Evolutionary conservation across 2,113 vertebrate genomes (phyloP).

Genomic region (Hemiprocne comata): DNA sequence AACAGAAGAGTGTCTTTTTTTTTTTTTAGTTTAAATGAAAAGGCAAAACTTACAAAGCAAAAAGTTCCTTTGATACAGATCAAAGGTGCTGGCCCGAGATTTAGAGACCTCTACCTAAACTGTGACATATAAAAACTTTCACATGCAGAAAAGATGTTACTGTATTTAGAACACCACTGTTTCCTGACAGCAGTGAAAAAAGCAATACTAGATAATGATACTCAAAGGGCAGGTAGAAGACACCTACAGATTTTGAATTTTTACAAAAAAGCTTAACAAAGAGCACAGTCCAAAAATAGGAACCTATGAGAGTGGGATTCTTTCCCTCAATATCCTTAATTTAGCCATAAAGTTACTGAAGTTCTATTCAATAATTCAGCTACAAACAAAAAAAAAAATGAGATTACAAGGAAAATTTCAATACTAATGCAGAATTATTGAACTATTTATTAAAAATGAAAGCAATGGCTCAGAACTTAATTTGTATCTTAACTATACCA

Average conservation of each 20-base stretch:
- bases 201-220: background rate
- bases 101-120: background rate
- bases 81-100: background rate
- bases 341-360: background rate
- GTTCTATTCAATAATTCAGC: background rate
- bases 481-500: background rate
- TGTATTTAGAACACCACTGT: background rate
- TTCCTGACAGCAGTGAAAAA: background rate
- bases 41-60: background rate
- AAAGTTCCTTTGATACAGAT: background rate
- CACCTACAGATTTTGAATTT: background rate
- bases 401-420: background rate
- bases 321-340: background rate
- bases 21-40: background rate
- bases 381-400: background rate
- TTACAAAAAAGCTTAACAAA: conserved; percentile 13
- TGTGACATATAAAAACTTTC: background rate
- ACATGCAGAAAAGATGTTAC: background rate
- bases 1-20: background rate
- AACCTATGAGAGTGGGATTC: background rate
- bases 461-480: background rate
- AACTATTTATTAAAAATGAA: background rate
- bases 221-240: background rate
- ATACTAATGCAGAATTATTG: background rate
- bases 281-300: background rate